These are phyloP conservation scores for Rhombomys opimus DNA, from an alignment of 2,113 vertebrate species.

Conservation along the genomic window DNA sequence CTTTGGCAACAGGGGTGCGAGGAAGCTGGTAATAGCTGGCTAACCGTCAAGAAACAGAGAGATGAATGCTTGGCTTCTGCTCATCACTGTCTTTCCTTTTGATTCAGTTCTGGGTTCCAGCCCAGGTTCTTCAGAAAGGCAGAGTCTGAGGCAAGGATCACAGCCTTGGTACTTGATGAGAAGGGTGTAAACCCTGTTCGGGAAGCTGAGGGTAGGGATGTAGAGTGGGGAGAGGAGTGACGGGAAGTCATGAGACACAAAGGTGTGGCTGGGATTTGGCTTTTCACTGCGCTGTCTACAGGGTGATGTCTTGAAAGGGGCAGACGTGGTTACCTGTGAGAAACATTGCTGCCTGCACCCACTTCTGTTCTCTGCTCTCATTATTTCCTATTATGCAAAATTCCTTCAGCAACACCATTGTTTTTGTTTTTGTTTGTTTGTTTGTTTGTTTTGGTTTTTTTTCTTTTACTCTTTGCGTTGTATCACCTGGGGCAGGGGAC, in stretches of 20 bases:
- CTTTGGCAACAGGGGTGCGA: background rate
- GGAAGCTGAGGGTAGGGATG: background rate
- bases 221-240: background rate
- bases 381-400: background rate
- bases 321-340: background rate
- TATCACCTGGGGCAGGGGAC: background rate
- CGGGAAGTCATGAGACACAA: background rate
- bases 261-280: background rate
- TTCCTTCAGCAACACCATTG: background rate
- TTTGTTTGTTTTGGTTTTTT: background rate
- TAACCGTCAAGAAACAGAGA: background rate
- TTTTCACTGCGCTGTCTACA: background rate
- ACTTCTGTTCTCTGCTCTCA: background rate
- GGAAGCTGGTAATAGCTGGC: background rate
- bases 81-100: background rate
- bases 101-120: background rate
- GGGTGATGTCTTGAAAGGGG: background rate
- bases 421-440: background rate
- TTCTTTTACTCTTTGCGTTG: background rate
- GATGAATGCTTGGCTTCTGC: background rate
- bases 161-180: background rate
- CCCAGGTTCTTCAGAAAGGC: constrained; percentile 12
- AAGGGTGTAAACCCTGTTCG: background rate
- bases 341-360: background rate
- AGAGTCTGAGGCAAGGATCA: background rate